These are phyloP conservation scores for Emydoidea blandingii DNA, from an alignment of 2,797 vertebrate species.

Conservation along the genomic window DNA sequence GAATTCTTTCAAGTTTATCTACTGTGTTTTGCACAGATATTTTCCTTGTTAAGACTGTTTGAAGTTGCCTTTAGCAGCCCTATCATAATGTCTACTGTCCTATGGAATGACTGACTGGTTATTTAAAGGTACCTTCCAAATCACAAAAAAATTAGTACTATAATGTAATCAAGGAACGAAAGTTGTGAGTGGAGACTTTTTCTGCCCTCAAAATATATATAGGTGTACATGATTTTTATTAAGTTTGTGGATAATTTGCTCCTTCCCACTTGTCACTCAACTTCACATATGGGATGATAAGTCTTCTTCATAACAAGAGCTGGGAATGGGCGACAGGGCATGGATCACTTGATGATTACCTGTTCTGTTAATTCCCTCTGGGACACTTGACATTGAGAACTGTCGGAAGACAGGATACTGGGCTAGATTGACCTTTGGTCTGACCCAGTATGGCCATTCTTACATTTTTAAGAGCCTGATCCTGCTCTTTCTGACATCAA, in stretches of 20 bases:
- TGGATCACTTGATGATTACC: no score
- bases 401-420: no score
- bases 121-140: not conserved
- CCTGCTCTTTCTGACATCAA: conserved; percentile 23
- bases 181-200: not conserved
- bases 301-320: conserved; percentile 6
- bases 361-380: no score
- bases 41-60: not conserved
- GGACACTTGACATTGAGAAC: no score
- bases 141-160: not conserved
- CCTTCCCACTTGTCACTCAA: not conserved
- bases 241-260: not conserved
- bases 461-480: not conserved
- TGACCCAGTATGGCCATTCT: no score
- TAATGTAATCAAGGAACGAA: not conserved
- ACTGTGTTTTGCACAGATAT: not conserved
- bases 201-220: not conserved
- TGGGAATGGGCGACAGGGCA: no score
- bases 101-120: not conserved
- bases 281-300: conserved; percentile 9
- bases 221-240: not conserved
- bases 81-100: not conserved
- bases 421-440: no score
- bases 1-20: not conserved
- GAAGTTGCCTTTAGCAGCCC: not conserved